Evolutionary conservation across 2,113 vertebrate genomes (phyloP).

Genomic region (Amblyornis subalaris): DNA sequence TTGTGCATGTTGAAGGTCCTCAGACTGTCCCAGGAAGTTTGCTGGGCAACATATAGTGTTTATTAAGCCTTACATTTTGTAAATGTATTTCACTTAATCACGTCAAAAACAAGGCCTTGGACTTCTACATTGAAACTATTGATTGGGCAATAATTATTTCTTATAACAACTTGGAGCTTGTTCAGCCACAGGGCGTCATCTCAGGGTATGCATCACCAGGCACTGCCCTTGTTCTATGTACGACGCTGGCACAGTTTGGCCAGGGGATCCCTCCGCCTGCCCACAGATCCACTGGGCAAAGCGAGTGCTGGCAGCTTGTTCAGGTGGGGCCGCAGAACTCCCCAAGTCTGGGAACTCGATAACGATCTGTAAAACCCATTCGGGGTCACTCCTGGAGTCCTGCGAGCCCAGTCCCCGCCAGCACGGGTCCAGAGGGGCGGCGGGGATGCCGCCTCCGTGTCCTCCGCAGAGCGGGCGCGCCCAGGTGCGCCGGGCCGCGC

Average conservation of each 20-base stretch:
- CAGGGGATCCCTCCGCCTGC: rapidly evolving
- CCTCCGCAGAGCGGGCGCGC: neutral
- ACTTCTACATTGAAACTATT: neutral
- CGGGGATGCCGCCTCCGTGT: neutral
- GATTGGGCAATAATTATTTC: neutral
- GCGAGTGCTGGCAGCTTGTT: rapidly evolving
- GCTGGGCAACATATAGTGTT: neutral
- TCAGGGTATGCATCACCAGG: neutral
- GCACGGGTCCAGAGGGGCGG: neutral
- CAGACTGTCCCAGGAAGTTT: neutral
- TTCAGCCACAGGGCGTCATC: neutral
- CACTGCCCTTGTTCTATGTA: neutral
- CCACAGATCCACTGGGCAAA: rapidly evolving
- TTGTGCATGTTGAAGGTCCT: neutral
- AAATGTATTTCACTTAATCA: neutral
- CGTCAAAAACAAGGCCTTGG: neutral
- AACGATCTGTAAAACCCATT: rapidly evolving
- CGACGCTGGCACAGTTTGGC: rapidly evolving
- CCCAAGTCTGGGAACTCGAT: neutral
- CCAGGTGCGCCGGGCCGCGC: neutral
- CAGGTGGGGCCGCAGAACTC: no score
- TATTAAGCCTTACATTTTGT: neutral
- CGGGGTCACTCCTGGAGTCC: neutral
- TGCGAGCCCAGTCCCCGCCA: rapidly evolving
- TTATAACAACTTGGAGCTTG: neutral